Conservation (phyloP, 2,888 invertebrate species). For the Pammene aurita region DNA sequence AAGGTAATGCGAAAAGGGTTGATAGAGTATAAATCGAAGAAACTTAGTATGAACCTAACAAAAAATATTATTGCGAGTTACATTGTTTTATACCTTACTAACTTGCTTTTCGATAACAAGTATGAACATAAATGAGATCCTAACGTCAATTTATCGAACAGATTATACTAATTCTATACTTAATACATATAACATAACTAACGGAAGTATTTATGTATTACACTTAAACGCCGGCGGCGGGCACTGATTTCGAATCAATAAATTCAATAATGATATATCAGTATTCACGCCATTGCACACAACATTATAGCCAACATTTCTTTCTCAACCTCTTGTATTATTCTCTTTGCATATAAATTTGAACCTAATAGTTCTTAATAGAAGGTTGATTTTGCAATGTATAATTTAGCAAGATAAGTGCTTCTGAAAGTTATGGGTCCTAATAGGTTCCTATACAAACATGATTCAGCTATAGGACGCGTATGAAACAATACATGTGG, state of each 20-base stretch:
- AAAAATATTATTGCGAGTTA: too few relatives aligned
- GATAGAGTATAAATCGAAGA: too few relatives aligned
- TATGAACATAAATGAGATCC: too few relatives aligned
- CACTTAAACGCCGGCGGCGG: conserved; percentile 17
- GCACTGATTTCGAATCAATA: conserved; percentile 37
- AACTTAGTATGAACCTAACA: too few relatives aligned
- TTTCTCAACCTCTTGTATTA: conserved; percentile 6
- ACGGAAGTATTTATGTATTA: conserved; percentile 33
- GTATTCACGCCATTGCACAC: conserved; percentile 28
- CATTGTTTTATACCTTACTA: too few relatives aligned
- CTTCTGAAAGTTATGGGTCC: not conserved
- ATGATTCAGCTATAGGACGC: conserved; percentile 48
- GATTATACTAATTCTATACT: conserved; percentile 9
- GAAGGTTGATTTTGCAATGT: not conserved
- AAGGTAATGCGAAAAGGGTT: too few relatives aligned
- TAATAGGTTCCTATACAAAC: conserved; percentile 46
- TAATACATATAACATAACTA: conserved; percentile 5
- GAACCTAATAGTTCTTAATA: not conserved
- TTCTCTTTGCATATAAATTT: not conserved
- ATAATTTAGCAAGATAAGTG: not conserved
- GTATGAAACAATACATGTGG: conserved; percentile 56
- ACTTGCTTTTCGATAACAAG: too few relatives aligned
- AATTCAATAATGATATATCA: conserved; percentile 39
- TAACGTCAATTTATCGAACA: not conserved
- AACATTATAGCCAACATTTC: conserved; percentile 11